Evolutionary conservation across 2,888 invertebrate genomes (phyloP), one percentile per base, ranked within the genome.

Genomic region (Cactoblastis cactorum): DNA sequence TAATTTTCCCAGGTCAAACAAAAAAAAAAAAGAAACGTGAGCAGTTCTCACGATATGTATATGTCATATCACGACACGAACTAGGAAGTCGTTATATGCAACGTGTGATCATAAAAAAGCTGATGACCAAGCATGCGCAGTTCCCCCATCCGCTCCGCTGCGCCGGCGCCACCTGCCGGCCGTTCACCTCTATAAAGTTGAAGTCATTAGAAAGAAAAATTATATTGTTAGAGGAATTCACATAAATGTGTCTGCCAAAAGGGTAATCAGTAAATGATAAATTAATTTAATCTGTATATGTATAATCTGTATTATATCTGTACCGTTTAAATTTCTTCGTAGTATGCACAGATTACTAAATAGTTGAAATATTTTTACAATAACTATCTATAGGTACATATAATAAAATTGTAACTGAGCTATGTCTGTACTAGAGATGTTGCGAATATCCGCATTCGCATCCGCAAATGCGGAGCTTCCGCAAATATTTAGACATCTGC

Each of bases 61-160:
- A 19, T 38, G 38, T 32, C 19, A 24, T 28, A 24, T 38, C 38
- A 48, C 48, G 37, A 39, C 37, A 37, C 8, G n/a, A 28, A 49
- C 19, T 49, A 49, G 49, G 49, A 49, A 49, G 49, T 49, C 32
- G 34, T 49, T 41, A 49, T 46, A 33, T 49, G 49, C 38, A 38
- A 48, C 37, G 22, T 37, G 49, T 38, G 38, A 19, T 32, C 28
- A 49, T 49, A 49, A 49, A 49, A 48, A 49, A 49, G 33, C 14
- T 33, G 41, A 22, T 49, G 50, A 48, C 47, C 53, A 53, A 45
- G 53, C 52, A 54, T 53, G 55, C 56, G 52, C 55, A 61, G 64
- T 65, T 67, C 68, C 65, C 54, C 58, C 54, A 51, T 32, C 18
- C 61, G 56, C 56, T 62, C 60, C 59, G 66, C 59, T 65, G 53